Percentiles rank a stretch among this genome's conserved stretches.
phyloP scores from a whole-genome alignment of 2,888 invertebrate species.

The Drosophila pullipes region DNA sequence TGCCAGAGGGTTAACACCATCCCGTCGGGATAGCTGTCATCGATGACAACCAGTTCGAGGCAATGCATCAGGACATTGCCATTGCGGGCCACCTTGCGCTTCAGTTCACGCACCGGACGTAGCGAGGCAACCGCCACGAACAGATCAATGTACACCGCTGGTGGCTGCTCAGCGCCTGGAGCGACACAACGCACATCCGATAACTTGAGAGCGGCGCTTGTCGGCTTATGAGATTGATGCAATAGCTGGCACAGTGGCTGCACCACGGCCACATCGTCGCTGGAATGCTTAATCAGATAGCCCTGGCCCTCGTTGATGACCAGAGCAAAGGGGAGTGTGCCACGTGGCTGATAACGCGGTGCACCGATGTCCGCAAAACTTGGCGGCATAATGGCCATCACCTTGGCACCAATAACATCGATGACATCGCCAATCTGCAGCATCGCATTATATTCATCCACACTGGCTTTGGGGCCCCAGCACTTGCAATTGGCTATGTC shows the following conservation, averaged over 20 bases:
- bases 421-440: constrained; percentile 90
- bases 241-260: constrained; percentile 87
- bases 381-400: constrained; percentile 86
- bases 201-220: constrained; percentile 71
- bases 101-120: constrained; percentile 88
- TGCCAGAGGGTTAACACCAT: constrained; percentile 89
- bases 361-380: constrained; percentile 19
- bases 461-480: constrained; percentile 90
- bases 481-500: constrained; percentile 91
- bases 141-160: constrained; percentile 87
- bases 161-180: constrained; percentile 20
- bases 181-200: constrained; percentile 71
- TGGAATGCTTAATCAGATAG: constrained; percentile 87
- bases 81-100: constrained; percentile 69
- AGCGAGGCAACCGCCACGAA: constrained; percentile 89
- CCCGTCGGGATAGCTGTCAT: constrained; percentile 87
- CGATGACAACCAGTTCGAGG: constrained; percentile 89
- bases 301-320: constrained; percentile 89
- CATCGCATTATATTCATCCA: constrained; percentile 88
- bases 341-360: constrained; percentile 88
- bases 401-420: constrained; percentile 89
- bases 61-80: constrained; percentile 84
- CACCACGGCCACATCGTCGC: constrained; percentile 70
- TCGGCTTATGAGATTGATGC: constrained; percentile 88
- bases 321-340: constrained; percentile 89